These are phyloP conservation scores for Pampusana beccarii DNA, from an alignment of 2,113 vertebrate species.

Conservation along the genomic window DNA sequence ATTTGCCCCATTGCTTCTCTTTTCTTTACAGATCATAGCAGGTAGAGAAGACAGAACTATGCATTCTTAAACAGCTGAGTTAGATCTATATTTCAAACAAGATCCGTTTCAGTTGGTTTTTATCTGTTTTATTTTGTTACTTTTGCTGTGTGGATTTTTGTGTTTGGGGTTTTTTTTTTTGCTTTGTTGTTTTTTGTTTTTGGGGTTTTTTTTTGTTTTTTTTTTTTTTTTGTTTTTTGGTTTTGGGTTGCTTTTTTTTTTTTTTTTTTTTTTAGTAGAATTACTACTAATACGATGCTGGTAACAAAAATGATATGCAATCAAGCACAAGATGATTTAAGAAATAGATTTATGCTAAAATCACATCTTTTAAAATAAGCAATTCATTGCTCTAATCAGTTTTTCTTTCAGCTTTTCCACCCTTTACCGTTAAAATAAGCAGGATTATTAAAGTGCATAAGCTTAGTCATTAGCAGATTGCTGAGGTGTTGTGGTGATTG, in stretches of 20 bases:
- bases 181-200: too few relatives aligned
- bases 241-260: background rate
- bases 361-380: slow-evolving; percentile 27
- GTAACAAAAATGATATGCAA: slow-evolving; percentile 6
- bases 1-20: background rate
- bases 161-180: too few relatives aligned
- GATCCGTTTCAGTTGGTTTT: background rate
- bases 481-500: slow-evolving; percentile 17
- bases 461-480: slow-evolving; percentile 49
- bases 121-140: background rate
- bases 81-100: background rate
- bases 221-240: background rate
- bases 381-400: slow-evolving; percentile 50
- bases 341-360: slow-evolving; percentile 54
- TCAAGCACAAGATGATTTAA: slow-evolving; percentile 32
- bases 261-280: background rate
- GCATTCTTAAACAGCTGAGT: background rate
- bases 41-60: background rate
- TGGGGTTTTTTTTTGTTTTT: too few relatives aligned
- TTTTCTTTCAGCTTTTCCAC: slow-evolving; percentile 30
- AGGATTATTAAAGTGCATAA: slow-evolving; percentile 41
- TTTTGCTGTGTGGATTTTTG: background rate
- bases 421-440: slow-evolving; percentile 41
- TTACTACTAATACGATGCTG: background rate
- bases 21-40: background rate